Conservation (phyloP, 2,113 vertebrate species). For the Brachypteracias leptosomus region DNA sequence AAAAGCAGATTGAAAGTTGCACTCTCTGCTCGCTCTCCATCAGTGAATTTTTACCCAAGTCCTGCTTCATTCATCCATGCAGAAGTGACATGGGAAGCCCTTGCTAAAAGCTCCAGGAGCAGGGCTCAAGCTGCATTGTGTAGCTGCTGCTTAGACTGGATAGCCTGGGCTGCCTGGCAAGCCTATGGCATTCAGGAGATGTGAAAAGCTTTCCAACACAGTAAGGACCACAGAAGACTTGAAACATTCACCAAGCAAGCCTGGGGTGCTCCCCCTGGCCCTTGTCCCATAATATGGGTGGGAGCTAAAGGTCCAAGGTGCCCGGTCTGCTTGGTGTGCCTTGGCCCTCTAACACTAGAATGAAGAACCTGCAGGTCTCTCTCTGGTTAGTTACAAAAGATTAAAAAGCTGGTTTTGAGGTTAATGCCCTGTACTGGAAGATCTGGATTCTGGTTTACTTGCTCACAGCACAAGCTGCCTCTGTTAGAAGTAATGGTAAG, state of each 20-base stretch:
- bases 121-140: neutral
- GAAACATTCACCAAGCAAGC: neutral
- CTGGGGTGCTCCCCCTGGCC: neutral
- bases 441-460: neutral
- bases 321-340: neutral
- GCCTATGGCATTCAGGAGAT: neutral
- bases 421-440: neutral
- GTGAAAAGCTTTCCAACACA: neutral
- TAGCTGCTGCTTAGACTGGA: neutral
- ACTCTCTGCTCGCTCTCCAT: neutral
- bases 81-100: neutral
- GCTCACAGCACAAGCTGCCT: neutral
- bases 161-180: neutral
- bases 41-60: neutral
- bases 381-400: neutral
- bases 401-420: neutral
- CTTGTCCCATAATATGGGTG: neutral
- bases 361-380: neutral
- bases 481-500: neutral
- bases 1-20: neutral
- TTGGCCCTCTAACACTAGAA: neutral
- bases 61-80: neutral
- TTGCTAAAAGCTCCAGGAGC: neutral
- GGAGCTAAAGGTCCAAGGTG: neutral
- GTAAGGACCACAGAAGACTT: neutral